Conservation (phyloP, 1,140 invertebrate genomes). For the Harlomillsia oculata region DNA sequence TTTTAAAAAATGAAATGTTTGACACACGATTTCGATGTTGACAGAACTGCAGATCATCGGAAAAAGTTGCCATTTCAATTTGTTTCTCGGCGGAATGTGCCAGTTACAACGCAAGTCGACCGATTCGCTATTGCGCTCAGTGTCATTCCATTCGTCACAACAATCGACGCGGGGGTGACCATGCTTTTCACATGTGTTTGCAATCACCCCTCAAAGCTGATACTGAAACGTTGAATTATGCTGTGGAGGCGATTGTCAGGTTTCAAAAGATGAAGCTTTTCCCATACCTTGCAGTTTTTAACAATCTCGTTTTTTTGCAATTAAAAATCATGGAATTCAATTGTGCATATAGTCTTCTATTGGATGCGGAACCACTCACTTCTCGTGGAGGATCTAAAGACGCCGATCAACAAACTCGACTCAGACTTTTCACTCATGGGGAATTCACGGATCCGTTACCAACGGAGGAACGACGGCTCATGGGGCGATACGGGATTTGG, state of each 20-base stretch:
- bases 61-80: slow-evolving; percentile 88
- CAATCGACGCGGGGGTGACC: slow-evolving; percentile 69
- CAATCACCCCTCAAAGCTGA: slow-evolving; percentile 78
- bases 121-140: slow-evolving; percentile 75
- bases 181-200: slow-evolving; percentile 78
- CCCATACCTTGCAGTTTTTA: neutral
- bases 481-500: slow-evolving; percentile 95
- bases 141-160: slow-evolving; percentile 83
- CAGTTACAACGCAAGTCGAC: slow-evolving; percentile 88
- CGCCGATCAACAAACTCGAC: slow-evolving; percentile 40
- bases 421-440: slow-evolving; percentile 40
- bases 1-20: no score
- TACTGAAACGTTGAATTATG: slow-evolving; percentile 79
- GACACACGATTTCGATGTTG: slow-evolving; percentile 35
- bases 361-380: slow-evolving; percentile 65
- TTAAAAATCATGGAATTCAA: neutral
- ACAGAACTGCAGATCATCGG: slow-evolving; percentile 81
- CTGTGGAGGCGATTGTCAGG: slow-evolving; percentile 95
- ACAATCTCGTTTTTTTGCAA: neutral
- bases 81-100: slow-evolving; percentile 96
- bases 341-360: slow-evolving; percentile 53
- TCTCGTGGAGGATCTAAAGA: slow-evolving; percentile 39
- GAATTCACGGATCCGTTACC: slow-evolving; percentile 41
- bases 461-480: slow-evolving; percentile 67
- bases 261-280: slow-evolving; percentile 36